A percentile compares a stretch with the other conserved stretches of the same genome.
Evolutionary conservation across 2,113 vertebrate genomes (phyloP).

Genomic region (Mormyrus iriodes): DNA sequence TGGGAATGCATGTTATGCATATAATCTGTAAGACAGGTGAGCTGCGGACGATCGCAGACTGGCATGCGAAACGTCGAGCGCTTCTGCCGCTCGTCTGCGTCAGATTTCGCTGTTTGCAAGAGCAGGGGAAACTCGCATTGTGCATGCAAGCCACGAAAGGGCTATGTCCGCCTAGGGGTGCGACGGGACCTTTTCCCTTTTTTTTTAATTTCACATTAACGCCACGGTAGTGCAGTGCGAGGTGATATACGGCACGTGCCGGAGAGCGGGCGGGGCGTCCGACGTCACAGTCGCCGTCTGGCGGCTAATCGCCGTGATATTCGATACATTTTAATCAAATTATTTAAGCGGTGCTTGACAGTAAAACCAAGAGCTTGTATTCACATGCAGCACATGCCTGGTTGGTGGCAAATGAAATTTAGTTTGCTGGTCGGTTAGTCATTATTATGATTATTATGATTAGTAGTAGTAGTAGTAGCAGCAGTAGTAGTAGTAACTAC

Average conservation of each 20-base stretch:
- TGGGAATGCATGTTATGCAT: background rate
- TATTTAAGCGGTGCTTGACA: background rate
- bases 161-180: background rate
- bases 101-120: background rate
- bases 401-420: background rate
- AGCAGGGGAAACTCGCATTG: background rate
- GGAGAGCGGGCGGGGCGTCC: background rate
- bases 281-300: background rate
- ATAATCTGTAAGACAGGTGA: background rate
- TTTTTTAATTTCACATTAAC: background rate
- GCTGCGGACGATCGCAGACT: background rate
- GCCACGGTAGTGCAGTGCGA: background rate
- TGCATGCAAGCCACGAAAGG: constrained; percentile 9
- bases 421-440: background rate
- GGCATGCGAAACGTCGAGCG: background rate
- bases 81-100: background rate
- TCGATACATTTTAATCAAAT: background rate
- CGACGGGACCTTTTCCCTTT: background rate
- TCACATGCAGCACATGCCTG: background rate
- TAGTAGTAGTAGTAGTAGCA: background rate
- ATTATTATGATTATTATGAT: background rate
- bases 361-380: background rate
- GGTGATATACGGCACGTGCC: background rate
- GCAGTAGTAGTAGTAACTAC: background rate
- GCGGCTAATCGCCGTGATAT: background rate